Evolutionary conservation across 2,797 vertebrate species (phyloP), one percentile per base, ranked within the genome.

Genomic region (Emydoidea blandingii): DNA sequence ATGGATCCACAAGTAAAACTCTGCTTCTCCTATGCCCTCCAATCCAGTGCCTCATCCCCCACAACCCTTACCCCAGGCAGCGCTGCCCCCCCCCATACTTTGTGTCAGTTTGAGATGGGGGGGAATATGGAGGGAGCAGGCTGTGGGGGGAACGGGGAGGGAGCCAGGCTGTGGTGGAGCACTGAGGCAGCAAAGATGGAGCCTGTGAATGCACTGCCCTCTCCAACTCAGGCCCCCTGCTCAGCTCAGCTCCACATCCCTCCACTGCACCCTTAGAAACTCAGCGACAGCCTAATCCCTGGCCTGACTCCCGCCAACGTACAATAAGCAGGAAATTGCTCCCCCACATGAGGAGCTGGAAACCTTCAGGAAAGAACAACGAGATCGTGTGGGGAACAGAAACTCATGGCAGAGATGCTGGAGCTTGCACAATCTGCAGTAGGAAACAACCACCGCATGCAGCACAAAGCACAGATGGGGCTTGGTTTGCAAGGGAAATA

Each of bases 321-420:
- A 52, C 16, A 21, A 10, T 0, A 3, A 16, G 56, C 37, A 41
- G 87, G 57, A 82, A 37, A 65, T 74, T 5, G 34, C n/a, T 78
- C 57, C 57, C 54, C 44, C 31, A 1, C 0, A 25, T 21, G 49
- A 81, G 68, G 76, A 78, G 65, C 57, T 1, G 15, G 76, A 37
- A 90, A 14, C 5, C 5, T 52, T 85, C 19, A 0, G 52, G 50
- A 56, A 72, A 79, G 37, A 81, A 74, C 37, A 54, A n/a, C 50
- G 25, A 81, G 47, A 34, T 89, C 79, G 14, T 91, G 47, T 49
- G 16, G 80, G 80, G 80, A 81, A 91, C 81, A 88, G 86, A 91
- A 91, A 37, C 0, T 1, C 25, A 53, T 47, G 50, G 56, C 37
- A 76, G 76, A 92, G 85, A 81, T 81, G 80, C 74, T 16, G 34